Conservation (phyloP, 1,140 invertebrate species). For the Leguminivora glycinivorella region DNA sequence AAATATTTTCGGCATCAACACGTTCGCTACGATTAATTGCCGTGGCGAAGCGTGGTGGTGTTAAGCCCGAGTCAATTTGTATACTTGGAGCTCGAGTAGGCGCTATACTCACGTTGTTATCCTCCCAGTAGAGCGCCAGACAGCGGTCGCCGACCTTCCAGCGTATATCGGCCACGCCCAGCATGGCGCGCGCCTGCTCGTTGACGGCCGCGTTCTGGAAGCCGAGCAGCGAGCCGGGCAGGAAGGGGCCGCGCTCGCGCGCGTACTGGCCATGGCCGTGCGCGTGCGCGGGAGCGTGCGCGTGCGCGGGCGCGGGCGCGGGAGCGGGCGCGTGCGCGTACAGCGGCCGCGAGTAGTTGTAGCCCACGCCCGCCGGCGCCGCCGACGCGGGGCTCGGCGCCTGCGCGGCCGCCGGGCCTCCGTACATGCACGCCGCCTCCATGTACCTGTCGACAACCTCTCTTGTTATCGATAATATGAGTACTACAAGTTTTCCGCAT, state of each 20-base stretch:
- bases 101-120: slow-evolving; percentile 85
- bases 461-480: no score
- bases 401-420: no score
- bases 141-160: slow-evolving; percentile 91
- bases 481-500: no score
- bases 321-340: slow-evolving; percentile 43
- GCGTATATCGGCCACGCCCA: slow-evolving; percentile 73
- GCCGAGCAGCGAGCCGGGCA: slow-evolving; percentile 80
- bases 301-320: slow-evolving; percentile 54
- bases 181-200: slow-evolving; percentile 80
- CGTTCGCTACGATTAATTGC: no score
- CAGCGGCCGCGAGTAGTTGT: slow-evolving; percentile 39
- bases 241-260: slow-evolving; percentile 70
- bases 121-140: slow-evolving; percentile 95
- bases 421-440: slow-evolving; percentile 41
- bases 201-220: slow-evolving; percentile 81
- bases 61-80: no score
- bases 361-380: slow-evolving; percentile 44
- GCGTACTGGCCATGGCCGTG: slow-evolving; percentile 43
- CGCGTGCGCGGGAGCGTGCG: slow-evolving; percentile 51
- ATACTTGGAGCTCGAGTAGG: background rate
- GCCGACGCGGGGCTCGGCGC: slow-evolving; percentile 52
- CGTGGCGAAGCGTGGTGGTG: no score
- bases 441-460: slow-evolving; percentile 43
- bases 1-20: no score